Percentiles rank a stretch among this genome's conserved stretches.
Conservation (phyloP, 92 coral and sea anemone species). For the Epizoanthus stellaris region DNA sequence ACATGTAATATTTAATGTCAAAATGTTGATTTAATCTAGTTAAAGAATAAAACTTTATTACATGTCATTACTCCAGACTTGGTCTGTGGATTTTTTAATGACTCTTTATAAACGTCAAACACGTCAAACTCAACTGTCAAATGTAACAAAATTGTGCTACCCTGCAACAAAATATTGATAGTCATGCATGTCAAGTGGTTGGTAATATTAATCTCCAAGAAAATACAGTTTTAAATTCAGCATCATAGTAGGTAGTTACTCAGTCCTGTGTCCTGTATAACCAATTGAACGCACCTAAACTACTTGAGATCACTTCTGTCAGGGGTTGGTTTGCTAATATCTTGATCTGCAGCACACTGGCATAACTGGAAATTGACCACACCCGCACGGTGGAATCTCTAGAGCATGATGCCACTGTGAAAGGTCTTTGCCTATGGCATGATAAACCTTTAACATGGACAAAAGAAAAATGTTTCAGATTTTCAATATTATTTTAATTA, state of each 20-base stretch:
- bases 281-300: conserved; percentile 54
- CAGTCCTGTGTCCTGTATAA: background rate
- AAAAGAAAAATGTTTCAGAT: background rate
- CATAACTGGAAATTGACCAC: conserved; percentile 84
- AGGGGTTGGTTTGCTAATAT: conserved; percentile 80
- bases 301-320: conserved; percentile 69
- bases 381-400: conserved; percentile 95
- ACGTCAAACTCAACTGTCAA: too few species aligned
- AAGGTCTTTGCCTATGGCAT: conserved; percentile 93
- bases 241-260: background rate
- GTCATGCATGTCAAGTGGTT: too few species aligned
- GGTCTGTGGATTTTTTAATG: too few species aligned
- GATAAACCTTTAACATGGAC: conserved; percentile 70
- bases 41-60: too few species aligned
- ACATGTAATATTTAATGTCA: too few species aligned
- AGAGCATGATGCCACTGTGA: conserved; percentile 93
- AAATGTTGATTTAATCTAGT: too few species aligned
- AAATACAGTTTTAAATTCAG: background rate
- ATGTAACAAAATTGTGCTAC: too few species aligned
- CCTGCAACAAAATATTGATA: too few species aligned
- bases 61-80: too few species aligned
- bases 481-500: background rate
- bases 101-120: too few species aligned
- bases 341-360: conserved; percentile 76
- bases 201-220: too few species aligned